Evolutionary conservation across 1,140 invertebrate genomes (phyloP), one percentile per base, ranked within the genome.

Genomic region (Brachionus koreanus): DNA sequence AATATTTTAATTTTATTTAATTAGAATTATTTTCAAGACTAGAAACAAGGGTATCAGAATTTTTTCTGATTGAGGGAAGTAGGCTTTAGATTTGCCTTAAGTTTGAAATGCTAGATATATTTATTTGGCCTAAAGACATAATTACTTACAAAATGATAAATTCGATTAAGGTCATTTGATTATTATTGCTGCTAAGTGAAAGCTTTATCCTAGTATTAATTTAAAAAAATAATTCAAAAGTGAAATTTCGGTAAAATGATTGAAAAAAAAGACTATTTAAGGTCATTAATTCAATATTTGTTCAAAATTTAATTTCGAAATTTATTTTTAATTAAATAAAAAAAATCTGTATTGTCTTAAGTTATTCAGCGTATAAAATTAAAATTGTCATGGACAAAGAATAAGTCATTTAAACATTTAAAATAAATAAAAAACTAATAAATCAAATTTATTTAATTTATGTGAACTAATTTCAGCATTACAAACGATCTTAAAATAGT

Each of bases 251-350:
- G 49, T 57, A 57, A 57, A 57, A 57, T 19, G 9, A 57, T 19
- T 57, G 49, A 57, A 57, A 57, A 57, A 57, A 42, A 42, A 57
- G 19, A 57, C 49, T 25, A 3, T 57, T 57, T 57, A 57, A 57
- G 49, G 49, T 57, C 49, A 57, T 57, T 57, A 57, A 57, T 57
- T 23, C n/a, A 57, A 57, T 57, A 57, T 57, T 57, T 57, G 49
- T 57, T 23, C 49, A 57, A 57, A 23, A 57, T 57, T 52, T 57
- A 19, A 57, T 57, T 7, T 57, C 49, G 0, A 57, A 57, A 57
- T 57, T 19, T 6, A 23, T 57, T 57, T 57, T 57, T 57, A 57
- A 57, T 57, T 57, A 57, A 57, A 57, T 57, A 19, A 57, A 57
- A 57, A 29, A 29, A 29, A n/a, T n/a, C 29, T 29, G 1, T 57